phyloP scores from a whole-genome alignment of 2,113 vertebrate species.

The Cranoglanis bouderius region DNA sequence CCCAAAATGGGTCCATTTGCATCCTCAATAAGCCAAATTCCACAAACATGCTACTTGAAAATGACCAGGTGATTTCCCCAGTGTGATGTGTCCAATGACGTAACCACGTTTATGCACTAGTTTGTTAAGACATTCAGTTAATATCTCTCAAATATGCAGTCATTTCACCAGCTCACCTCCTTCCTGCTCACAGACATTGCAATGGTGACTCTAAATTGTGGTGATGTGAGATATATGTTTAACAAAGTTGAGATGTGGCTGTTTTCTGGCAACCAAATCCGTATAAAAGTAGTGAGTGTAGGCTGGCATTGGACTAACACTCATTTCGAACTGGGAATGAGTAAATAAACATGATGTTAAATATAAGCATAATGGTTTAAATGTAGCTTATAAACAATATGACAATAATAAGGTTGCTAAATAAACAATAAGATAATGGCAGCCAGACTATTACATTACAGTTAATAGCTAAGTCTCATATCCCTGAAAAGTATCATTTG shows the following conservation, averaged over 20 bases:
- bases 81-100: not conserved
- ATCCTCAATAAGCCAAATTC: not conserved
- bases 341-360: not conserved
- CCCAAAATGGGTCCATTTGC: not conserved
- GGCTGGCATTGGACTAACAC: not conserved
- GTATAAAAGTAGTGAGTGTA: not conserved
- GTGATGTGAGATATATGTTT: not conserved
- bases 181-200: not conserved
- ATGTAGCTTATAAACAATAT: not conserved
- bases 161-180: not conserved
- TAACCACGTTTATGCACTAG: not conserved
- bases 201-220: not conserved
- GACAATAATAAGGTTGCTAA: not conserved
- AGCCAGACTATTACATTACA: not conserved
- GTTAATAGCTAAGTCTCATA: not conserved
- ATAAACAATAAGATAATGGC: not conserved
- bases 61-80: constrained; percentile 1
- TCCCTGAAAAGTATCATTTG: not conserved
- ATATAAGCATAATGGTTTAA: not conserved
- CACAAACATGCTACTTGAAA: constrained; percentile 13
- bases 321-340: not conserved
- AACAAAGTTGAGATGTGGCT: not conserved
- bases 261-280: not conserved
- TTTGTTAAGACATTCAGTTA: not conserved
- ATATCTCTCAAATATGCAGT: not conserved